Evolutionary conservation across 2,888 invertebrate genomes (phyloP), one percentile per base, ranked within the genome.

Genomic region (Norana najaformis): DNA sequence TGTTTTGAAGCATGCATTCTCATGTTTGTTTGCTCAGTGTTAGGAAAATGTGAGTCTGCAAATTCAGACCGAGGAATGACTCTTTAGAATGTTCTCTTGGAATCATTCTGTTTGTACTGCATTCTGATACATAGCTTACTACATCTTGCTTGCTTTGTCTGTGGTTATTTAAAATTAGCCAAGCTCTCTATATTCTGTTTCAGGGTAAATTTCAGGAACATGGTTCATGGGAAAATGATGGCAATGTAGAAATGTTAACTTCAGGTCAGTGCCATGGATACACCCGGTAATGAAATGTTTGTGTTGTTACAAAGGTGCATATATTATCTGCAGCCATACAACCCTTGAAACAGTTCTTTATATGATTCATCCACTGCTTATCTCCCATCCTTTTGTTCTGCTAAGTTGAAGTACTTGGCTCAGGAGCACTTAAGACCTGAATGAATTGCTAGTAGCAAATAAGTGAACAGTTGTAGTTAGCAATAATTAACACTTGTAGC

Each of bases 201-300:
- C 69, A 69, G 69, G 69, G 69, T 69, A 69, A 69, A 69, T 69
- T 69, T 8, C 69, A 69, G n/a, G 69, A 69, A 69, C 69, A 69
- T 69, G 69, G 69, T 69, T 69, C 69, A n/a, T 69, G 69, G 69
- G 30, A 69, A 13, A 69, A 16, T 69, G 69, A 69, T 69, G 69
- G 69, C 30, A 69, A 69, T 69, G 69, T 69, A 69, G 69, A 69
- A 69, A 69, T 69, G 69, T 69, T 69, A 69, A 30, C 30, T 69
- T 69, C 69, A 69, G 69, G 69, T 69, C 69, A 69, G 69, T 69
- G 69, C 69, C n/a, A n/a, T 69, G 30, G 23, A 47, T 23, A 47
- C 23, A 47, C 23, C 47, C 23, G 69, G n/a, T 69, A 8, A n/a
- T 47, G 23, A 47, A 23, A n/a, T 69, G n/a, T 69, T n/a, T 0